phyloP scores from a whole-genome alignment of 1,140 invertebrate species.

The Lucilia sericata region DNA sequence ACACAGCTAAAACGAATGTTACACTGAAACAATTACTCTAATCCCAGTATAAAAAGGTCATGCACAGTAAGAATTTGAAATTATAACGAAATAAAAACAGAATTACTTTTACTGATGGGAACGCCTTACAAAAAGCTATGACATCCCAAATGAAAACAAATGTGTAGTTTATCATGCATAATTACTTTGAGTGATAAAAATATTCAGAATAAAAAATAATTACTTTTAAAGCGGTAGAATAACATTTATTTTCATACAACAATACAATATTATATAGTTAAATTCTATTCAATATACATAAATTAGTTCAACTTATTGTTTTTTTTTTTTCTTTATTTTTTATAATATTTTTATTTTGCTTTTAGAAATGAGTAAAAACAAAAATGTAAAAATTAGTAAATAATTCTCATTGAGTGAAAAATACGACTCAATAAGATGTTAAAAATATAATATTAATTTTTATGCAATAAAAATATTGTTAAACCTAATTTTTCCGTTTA shows the following conservation, averaged over 20 bases:
- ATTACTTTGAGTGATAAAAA: neutral
- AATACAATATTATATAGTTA: neutral
- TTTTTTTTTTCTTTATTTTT: neutral
- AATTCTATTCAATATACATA: neutral
- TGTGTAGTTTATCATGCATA: neutral
- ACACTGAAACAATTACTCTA: too few relatives aligned
- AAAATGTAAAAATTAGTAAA: neutral
- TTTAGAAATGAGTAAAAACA: neutral
- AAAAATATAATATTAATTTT: slow-evolving; percentile 12
- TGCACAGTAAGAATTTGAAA: too few relatives aligned
- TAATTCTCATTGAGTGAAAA: neutral
- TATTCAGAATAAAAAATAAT: neutral
- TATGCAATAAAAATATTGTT: slow-evolving; percentile 17
- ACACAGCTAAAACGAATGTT: too few relatives aligned
- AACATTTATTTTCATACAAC: neutral
- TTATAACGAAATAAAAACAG: too few relatives aligned
- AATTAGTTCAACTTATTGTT: neutral
- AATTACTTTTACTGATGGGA: too few relatives aligned
- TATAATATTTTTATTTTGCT: neutral
- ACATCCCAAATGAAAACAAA: neutral
- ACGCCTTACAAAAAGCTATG: neutral
- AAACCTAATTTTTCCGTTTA: neutral
- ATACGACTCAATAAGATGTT: neutral
- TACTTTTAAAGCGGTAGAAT: neutral
- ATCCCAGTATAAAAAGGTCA: too few relatives aligned